These are phyloP conservation scores for Drosophila helvetica DNA, from an alignment of 2,888 invertebrate genomes.

Conservation along the genomic window DNA sequence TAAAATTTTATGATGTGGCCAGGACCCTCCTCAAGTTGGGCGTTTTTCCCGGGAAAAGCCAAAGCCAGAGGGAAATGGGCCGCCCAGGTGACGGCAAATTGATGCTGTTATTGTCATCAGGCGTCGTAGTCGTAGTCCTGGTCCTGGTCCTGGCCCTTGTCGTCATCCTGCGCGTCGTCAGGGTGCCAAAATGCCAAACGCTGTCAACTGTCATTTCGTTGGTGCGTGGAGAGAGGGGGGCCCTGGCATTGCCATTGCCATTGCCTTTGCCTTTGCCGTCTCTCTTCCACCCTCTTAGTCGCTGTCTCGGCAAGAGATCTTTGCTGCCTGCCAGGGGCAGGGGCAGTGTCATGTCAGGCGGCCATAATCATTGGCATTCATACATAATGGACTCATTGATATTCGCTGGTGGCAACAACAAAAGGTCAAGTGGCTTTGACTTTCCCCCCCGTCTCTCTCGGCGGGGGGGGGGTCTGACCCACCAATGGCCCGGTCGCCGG, in stretches of 20 bases:
- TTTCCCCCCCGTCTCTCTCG: background rate
- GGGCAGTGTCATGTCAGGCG: constrained; percentile 72
- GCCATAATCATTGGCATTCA: constrained; percentile 79
- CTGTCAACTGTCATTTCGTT: constrained; percentile 44
- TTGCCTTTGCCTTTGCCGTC: constrained; percentile 12
- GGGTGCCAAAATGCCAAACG: constrained; percentile 66
- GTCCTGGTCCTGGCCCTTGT: background rate
- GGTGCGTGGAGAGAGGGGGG: background rate
- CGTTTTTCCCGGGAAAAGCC: constrained; percentile 2
- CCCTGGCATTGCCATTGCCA: constrained; percentile 22
- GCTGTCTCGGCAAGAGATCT: background rate
- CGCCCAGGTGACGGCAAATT: constrained; percentile 75
- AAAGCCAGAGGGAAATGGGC: constrained; percentile 49
- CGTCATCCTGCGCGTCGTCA: constrained; percentile 7
- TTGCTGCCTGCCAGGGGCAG: background rate
- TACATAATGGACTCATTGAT: constrained; percentile 74
- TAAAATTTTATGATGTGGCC: constrained; percentile 69
- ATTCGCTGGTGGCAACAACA: constrained; percentile 66
- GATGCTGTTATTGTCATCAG: constrained; percentile 73
- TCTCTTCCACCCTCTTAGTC: constrained; percentile 1
- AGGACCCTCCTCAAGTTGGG: constrained; percentile 17
- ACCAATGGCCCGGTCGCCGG: background rate
- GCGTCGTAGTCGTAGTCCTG: constrained; percentile 15
- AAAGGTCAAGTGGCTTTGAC: constrained; percentile 48
- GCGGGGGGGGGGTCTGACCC: too few relatives aligned